phyloP scores from a whole-genome alignment of 2,888 invertebrate species.

The Drosophila villosipedis region DNA sequence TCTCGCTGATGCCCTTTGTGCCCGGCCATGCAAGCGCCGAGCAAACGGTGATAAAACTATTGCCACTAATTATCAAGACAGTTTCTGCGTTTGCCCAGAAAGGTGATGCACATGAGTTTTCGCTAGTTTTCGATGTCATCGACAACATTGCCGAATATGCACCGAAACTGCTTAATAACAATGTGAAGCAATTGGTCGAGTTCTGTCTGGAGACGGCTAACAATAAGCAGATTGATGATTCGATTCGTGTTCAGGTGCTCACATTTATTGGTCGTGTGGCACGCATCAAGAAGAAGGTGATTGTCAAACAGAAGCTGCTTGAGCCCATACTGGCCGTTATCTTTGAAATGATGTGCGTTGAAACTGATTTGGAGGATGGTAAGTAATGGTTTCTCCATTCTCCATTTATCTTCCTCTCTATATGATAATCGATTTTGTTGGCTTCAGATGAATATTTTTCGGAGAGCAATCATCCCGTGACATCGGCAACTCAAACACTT shows the following conservation, averaged over 20 bases:
- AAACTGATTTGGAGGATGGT: slow-evolving; percentile 88
- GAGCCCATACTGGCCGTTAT: slow-evolving; percentile 89
- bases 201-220: slow-evolving; percentile 89
- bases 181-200: slow-evolving; percentile 88
- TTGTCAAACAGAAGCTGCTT: slow-evolving; percentile 89
- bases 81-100: slow-evolving; percentile 87
- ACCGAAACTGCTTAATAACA: slow-evolving; percentile 85
- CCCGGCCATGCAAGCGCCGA: slow-evolving; percentile 87
- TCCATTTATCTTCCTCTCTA: slow-evolving; percentile 65
- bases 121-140: slow-evolving; percentile 83
- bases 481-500: slow-evolving; percentile 90
- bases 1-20: slow-evolving; percentile 88
- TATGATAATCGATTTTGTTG: not conserved
- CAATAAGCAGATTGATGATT: slow-evolving; percentile 87
- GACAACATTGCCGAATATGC: slow-evolving; percentile 83
- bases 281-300: slow-evolving; percentile 89
- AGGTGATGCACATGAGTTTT: slow-evolving; percentile 86
- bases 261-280: slow-evolving; percentile 89
- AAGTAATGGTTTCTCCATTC: slow-evolving; percentile 80
- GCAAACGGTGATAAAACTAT: slow-evolving; percentile 87
- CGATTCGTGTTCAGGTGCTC: slow-evolving; percentile 89
- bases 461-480: slow-evolving; percentile 88
- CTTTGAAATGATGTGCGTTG: slow-evolving; percentile 89
- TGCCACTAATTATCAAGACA: slow-evolving; percentile 88
- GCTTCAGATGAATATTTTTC: slow-evolving; percentile 88